Evolutionary conservation across 1,140 invertebrate species (phyloP), one percentile per base, ranked within the genome.

Genomic region (Drosophila cardini): DNA sequence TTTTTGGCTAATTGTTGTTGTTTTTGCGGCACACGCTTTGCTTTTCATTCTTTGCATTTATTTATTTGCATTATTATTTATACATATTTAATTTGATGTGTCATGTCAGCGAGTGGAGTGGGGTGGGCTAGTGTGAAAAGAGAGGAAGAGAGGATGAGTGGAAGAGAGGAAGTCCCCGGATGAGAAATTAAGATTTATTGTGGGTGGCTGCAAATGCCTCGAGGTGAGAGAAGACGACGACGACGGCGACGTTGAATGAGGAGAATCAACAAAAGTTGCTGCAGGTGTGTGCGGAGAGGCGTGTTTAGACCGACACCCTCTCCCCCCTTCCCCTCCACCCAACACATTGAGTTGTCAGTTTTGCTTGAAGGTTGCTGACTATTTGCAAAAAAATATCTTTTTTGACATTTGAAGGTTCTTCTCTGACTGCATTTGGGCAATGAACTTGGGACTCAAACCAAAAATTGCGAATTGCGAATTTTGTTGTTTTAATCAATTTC

Each of bases 41-140:
- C 58, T 45, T 60, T 60, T 34, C n/a, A 26, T 36, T 40, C 10
- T 40, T 40, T 40, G 4, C 7, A 13, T 64, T 60, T 46, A 64
- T 61, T 69, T 69, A 38, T 72, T 65, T 64, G 63, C 40, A 61
- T 57, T 78, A 68, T 76, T 78, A 74, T 84, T 83, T 78, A 86
- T 78, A 76, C 80, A 72, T 78, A 85, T 85, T 86, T 86, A 82
- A 86, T 86, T 81, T 86, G 82, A 86, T 87, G 82, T 86, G 82
- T 86, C 82, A 86, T 77, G 81, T 85, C 11, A 71, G 63, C 42
- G 38, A 18, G 13, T 5, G 30, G 55, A 32, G 32, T 13, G 16
- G 21, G 46, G 7, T 8, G 45, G 4, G 8, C 11, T 36, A 30
- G 60, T 10, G 30, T 2, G 40, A n/a, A 36, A 1, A 11, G 53